Base-by-base conservation (phyloP, 2,113 vertebrate genomes). In the Lophura nycthemera region DNA sequence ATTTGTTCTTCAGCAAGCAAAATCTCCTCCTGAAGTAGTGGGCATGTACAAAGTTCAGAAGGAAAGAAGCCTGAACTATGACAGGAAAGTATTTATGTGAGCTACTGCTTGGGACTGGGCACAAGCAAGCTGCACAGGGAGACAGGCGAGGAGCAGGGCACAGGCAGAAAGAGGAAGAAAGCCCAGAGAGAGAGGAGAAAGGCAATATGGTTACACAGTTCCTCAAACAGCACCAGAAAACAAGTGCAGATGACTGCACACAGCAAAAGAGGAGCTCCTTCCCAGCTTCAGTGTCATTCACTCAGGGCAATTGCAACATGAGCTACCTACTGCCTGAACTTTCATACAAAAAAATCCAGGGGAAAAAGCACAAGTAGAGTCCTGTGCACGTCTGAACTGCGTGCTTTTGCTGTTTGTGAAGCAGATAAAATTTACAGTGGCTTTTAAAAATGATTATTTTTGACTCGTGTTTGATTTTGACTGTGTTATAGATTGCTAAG, bases 361-460 rank as follows among this genome's bases (percentile, higher is more conserved):
- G 71, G 10, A 73, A 89, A n/a, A 59, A 64, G 30, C 48, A 67
- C 30, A 20, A 27, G 13, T 5, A 52, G 61, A 54, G 16, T 43
- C 24, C 61, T 45, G 54, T 30, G 36, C 29, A 64, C 47, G 40
- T 27, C 3, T 2, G 22, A 74, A 86, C 32, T n/a, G 13, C 48
- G 42, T 63, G 34, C 22, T 40, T 63, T 63, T 20, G 43, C 66
- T 57, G 11, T 34, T 75, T 24, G 30, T 61, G 47, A 86, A 86
- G 60, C 34, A 78, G 61, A 54, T 40, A 17, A 87, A 52, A 4
- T 14, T 22, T 89, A n/a, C 30, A 59, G 11, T 27, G n/a, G 30
- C 42, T 71, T 89, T 92, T 54, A 48, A 27, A 85, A 96, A 79
- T 34, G 34, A 43, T 61, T 29, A 11, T 16, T 59, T 92, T 85